phyloP scores from a whole-genome alignment of 2,888 invertebrate genomes.

The Leptinotarsa haldemani region DNA sequence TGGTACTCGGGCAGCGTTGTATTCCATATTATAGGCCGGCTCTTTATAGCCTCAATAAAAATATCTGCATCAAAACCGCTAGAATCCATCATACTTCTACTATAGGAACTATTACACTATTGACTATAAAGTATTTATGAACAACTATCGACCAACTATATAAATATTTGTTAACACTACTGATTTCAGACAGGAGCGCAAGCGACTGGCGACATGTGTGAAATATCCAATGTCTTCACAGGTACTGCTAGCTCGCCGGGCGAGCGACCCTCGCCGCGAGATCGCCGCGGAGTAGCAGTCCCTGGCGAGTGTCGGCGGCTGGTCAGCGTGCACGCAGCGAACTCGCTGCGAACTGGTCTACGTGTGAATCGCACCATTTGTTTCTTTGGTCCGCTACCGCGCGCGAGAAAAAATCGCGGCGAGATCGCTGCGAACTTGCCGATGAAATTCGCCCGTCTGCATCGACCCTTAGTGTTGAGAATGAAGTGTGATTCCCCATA shows the following conservation, averaged over 20 bases:
- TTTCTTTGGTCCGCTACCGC: slow-evolving; percentile 26
- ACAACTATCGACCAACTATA: neutral
- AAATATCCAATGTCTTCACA: slow-evolving; percentile 6
- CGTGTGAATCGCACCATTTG: slow-evolving; percentile 25
- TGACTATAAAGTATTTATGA: slow-evolving; percentile 1
- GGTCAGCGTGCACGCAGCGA: slow-evolving; percentile 21
- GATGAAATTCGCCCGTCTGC: slow-evolving; percentile 20
- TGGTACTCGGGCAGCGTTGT: slow-evolving; percentile 11
- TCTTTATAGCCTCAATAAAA: slow-evolving; percentile 9
- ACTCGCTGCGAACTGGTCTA: slow-evolving; percentile 8
- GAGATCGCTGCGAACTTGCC: slow-evolving; percentile 24
- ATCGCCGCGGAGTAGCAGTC: slow-evolving; percentile 13
- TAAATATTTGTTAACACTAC: slow-evolving; percentile 1
- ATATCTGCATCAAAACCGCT: slow-evolving; percentile 12
- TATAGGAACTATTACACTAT: neutral
- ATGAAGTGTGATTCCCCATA: neutral
- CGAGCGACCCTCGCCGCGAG: slow-evolving; percentile 6
- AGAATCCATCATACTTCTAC: slow-evolving; percentile 8
- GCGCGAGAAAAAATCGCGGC: slow-evolving; percentile 23
- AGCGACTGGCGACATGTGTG: slow-evolving; percentile 7
- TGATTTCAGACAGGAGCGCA: slow-evolving; percentile 5
- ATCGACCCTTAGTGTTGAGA: neutral
- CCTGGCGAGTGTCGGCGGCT: slow-evolving; percentile 14
- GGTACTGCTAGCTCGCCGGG: slow-evolving; percentile 7
- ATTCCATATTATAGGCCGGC: slow-evolving; percentile 9